These are phyloP conservation scores for Ennomos fuscantarius DNA, from an alignment of 2,888 invertebrate genomes.

Conservation along the genomic window DNA sequence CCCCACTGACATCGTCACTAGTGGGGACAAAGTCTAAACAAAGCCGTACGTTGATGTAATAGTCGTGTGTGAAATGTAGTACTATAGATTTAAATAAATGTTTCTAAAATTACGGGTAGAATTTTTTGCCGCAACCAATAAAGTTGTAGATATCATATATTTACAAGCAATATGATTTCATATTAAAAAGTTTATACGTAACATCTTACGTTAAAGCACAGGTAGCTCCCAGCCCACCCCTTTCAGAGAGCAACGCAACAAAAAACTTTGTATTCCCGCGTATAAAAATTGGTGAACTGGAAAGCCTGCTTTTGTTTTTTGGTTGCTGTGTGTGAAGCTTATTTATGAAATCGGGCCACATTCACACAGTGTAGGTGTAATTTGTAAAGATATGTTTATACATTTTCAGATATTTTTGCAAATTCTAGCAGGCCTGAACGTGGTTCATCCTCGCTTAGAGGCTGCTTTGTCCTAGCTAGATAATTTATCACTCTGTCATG, in stretches of 20 bases:
- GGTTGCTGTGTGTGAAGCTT: conserved; percentile 27
- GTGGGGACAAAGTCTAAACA: too few species aligned
- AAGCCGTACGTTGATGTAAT: too few species aligned
- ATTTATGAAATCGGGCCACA: conserved; percentile 31
- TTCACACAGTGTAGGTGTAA: conserved; percentile 10
- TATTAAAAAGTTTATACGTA: too few species aligned
- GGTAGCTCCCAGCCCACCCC: conserved; percentile 12
- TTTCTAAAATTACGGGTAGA: too few species aligned
- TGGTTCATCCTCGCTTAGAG: background rate
- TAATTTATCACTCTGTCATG: background rate
- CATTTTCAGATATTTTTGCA: background rate
- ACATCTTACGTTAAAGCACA: background rate
- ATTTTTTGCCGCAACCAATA: too few species aligned
- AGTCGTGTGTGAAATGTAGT: too few species aligned
- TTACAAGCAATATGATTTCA: too few species aligned
- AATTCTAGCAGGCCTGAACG: conserved; percentile 1
- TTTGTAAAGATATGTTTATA: conserved; percentile 3
- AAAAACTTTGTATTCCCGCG: conserved; percentile 36
- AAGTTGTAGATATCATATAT: too few species aligned
- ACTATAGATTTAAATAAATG: too few species aligned
- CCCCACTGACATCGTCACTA: too few species aligned
- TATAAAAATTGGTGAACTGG: conserved; percentile 37
- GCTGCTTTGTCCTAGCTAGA: conserved; percentile 2
- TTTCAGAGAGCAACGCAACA: conserved; percentile 24
- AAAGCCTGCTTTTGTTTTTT: conserved; percentile 29